Conservation (phyloP, 2,113 vertebrate species). For the Neogobius melanostomus region DNA sequence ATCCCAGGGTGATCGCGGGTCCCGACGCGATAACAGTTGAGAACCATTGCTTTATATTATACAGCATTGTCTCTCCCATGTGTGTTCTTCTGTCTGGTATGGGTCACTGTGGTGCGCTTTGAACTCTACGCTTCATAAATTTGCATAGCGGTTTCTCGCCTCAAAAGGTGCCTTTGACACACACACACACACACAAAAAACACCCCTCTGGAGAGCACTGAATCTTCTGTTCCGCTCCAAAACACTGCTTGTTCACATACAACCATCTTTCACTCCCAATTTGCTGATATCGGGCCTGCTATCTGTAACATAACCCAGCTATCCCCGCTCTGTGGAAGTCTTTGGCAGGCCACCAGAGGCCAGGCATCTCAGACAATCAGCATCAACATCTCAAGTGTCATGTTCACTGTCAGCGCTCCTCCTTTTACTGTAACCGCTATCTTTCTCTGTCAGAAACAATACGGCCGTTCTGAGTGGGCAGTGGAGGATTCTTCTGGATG, state of each 20-base stretch:
- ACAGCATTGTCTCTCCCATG: too few species aligned
- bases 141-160: background rate
- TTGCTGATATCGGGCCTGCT: background rate
- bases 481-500: slow-evolving; percentile 40
- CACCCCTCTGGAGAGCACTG: background rate
- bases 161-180: background rate
- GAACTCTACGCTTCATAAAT: background rate
- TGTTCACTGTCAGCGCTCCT: slow-evolving; percentile 44
- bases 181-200: too few species aligned
- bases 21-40: too few species aligned
- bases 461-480: slow-evolving; percentile 9
- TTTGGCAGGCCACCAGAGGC: slow-evolving; percentile 33
- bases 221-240: background rate
- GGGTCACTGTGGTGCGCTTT: background rate
- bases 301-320: slow-evolving; percentile 7
- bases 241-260: slow-evolving; percentile 4
- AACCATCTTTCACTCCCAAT: background rate
- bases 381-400: slow-evolving; percentile 41
- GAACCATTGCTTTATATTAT: too few species aligned
- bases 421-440: slow-evolving; percentile 21
- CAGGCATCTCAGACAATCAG: slow-evolving; percentile 33
- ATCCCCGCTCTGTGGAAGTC: slow-evolving; percentile 18
- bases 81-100: too few species aligned
- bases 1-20: too few species aligned
- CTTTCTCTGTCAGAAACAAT: slow-evolving; percentile 38